phyloP scores from a whole-genome alignment of 2,888 invertebrate species.

The Eupithecia subumbrata region DNA sequence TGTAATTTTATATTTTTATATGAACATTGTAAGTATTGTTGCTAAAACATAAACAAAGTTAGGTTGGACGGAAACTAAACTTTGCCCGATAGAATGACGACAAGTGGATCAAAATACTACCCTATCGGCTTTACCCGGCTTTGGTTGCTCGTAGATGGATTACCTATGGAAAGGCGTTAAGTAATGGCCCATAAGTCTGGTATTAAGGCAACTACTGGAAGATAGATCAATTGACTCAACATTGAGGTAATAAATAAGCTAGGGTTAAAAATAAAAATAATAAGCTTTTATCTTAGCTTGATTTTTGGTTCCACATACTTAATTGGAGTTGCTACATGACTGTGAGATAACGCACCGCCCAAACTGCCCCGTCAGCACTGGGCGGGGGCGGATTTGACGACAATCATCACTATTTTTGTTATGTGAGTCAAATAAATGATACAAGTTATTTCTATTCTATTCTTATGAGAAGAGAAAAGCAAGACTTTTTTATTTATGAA shows the following conservation, averaged over 20 bases:
- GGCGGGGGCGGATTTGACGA: too few relatives aligned
- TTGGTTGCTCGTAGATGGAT: background rate
- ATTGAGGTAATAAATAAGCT: background rate
- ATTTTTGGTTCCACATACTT: background rate
- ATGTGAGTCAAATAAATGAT: too few relatives aligned
- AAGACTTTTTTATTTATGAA: background rate
- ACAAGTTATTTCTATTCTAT: background rate
- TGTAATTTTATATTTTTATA: too few relatives aligned
- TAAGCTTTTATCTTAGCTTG: background rate
- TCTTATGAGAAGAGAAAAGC: background rate
- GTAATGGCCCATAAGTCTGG: background rate
- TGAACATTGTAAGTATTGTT: background rate
- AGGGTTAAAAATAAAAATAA: background rate
- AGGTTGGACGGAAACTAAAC: background rate
- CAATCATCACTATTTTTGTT: too few relatives aligned
- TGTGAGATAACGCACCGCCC: background rate
- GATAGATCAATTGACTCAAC: background rate
- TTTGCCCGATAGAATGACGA: background rate
- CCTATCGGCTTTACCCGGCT: background rate
- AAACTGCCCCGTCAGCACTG: background rate
- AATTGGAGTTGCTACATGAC: background rate
- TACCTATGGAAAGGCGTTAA: background rate
- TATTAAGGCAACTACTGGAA: background rate
- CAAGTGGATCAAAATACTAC: background rate
- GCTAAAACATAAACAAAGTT: background rate